Evolutionary conservation across 2,113 vertebrate species (phyloP), one percentile per base, ranked within the genome.

Genomic region (Neolamprologus falcicula): DNA sequence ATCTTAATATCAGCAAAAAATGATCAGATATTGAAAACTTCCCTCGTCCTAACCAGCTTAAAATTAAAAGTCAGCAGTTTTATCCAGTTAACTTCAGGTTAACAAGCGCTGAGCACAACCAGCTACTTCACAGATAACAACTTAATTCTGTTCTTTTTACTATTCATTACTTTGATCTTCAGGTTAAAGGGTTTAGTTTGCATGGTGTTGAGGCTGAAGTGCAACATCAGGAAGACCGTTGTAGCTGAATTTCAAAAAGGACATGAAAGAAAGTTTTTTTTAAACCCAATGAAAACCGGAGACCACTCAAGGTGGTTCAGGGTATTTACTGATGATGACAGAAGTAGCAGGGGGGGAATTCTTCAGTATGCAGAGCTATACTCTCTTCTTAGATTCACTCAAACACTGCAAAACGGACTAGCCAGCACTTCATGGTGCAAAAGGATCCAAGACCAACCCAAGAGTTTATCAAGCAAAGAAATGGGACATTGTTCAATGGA

Each of bases 221-320:
- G 33, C 79, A 55, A 26, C 13, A 45, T 26, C 1, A 73, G 37
- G 0, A 71, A 24, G 35, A 16, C 66, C 0, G 1, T 24, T 24
- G 66, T 21, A 40, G 37, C 12, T 24, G 2, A 68, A 40, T 68
- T 68, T 71, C n/a, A 42, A 42, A 71, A 37, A 4, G 0, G 12
- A 73, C 9, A 45, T 45, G 37, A 80, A 81, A 40, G 14, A 21
- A 42, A 12, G n/a, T 16, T 73, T 2, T 5, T 52, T 35, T 55
- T 3, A 5, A 80, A 80, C 19, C 28, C 47, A 35, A 80, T 35
- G 26, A 35, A 53, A 80, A 80, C 10, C 21, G 31, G n/a, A 53
- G 6, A 0, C 76, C 19, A 80, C 31, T 53, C 28, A 24, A 80
- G 19, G 53, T 73, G 78, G 19, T 21, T 37, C 31, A 16, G 52